Base-by-base conservation (phyloP, 1,140 invertebrate genomes). In the Drosophila bocki region DNA sequence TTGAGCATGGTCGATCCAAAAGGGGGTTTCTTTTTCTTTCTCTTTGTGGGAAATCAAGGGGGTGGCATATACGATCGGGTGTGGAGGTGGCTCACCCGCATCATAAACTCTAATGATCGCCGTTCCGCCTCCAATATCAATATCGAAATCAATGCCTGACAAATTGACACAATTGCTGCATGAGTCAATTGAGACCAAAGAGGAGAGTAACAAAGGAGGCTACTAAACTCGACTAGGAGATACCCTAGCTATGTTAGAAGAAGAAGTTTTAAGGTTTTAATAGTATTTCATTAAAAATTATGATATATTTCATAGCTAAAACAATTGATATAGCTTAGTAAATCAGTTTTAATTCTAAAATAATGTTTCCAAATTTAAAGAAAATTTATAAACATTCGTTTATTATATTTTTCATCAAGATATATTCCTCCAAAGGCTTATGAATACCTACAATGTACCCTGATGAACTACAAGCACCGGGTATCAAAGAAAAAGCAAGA, bases 111-210 rank as follows among this genome's bases (percentile, higher is more conserved):
- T 61, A 78, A 78, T 78, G 75, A 90, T 75, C 72, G 81, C 81
- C 88, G 61, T 67, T 64, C 63, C 67, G 63, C 60, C 67, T 78
- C 69, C 62, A 67, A 82, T 77, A 87, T 80, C 83, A 65, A 81
- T 69, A 83, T 56, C 65, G 78, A 90, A 81, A 90, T 90, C 75
- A 77, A 78, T 78, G 74, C 74, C 47, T 82, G 85, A 90, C 85
- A 90, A 90, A 90, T 90, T 90, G 85, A 90, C 85, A 90, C 85
- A 90, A 90, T 90, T 90, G 81, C 76, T 62, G 84, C 77, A 87
- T 88, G 83, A 87, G 83, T 87, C 84, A 87, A 87, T 87, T 87
- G 83, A 83, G 70, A 76, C 44, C 65, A 61, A 62, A 68, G 58
- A 51, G 32, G 45, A 42, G 39, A 58, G 35, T 7, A 29, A 44